Evolutionary conservation across 2,888 invertebrate species (phyloP).

Genomic region (Protonemura montana): DNA sequence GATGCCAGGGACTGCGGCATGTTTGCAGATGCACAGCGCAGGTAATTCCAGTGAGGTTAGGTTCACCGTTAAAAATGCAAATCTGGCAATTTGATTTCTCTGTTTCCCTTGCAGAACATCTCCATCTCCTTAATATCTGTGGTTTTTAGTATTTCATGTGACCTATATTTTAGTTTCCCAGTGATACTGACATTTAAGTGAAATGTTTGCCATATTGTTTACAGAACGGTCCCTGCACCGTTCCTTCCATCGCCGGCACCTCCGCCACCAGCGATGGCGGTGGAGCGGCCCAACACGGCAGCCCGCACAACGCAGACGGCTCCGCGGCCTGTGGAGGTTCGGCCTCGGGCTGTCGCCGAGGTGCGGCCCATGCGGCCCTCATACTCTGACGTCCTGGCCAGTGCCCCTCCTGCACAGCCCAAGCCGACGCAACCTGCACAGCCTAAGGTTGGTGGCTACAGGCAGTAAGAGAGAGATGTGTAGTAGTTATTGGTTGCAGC

Average conservation of each 20-base stretch:
- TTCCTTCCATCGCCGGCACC: background rate
- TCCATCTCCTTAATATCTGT: too few species aligned
- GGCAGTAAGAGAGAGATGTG: too few species aligned
- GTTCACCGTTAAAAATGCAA: too few species aligned
- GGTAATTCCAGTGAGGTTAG: conserved; percentile 64
- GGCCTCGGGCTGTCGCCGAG: conserved; percentile 59
- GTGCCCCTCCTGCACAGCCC: conserved; percentile 60
- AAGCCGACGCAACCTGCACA: conserved; percentile 49
- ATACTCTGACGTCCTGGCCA: conserved; percentile 84
- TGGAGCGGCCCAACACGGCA: conserved; percentile 39
- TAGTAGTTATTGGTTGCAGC: too few species aligned
- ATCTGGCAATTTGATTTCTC: too few species aligned
- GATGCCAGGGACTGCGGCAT: conserved; percentile 31
- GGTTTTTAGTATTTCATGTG: too few species aligned
- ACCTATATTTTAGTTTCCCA: too few species aligned
- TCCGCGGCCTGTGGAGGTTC: conserved; percentile 55
- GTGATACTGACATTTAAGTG: too few species aligned
- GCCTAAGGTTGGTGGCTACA: conserved; percentile 54
- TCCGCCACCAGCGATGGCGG: conserved; percentile 53
- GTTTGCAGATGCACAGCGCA: background rate
- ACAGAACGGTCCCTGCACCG: background rate
- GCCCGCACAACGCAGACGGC: conserved; percentile 47
- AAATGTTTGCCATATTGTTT: too few species aligned
- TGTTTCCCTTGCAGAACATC: too few species aligned
- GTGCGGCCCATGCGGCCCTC: conserved; percentile 84